Conservation (phyloP, 2,888 invertebrate species). For the Cephus sareptanus region DNA sequence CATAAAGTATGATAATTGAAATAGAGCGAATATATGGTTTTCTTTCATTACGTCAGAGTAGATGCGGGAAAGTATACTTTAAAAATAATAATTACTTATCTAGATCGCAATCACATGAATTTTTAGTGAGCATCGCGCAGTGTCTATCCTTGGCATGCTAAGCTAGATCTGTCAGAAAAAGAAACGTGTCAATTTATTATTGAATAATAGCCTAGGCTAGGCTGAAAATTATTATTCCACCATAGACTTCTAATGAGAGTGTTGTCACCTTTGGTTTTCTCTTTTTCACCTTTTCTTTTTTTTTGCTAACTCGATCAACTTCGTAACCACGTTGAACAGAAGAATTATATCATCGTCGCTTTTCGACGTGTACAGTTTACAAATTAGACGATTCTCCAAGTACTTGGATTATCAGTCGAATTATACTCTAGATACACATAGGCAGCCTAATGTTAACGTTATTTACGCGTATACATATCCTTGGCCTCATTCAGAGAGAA, state of each 20-base stretch:
- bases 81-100: neutral
- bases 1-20: neutral
- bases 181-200: neutral
- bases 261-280: neutral
- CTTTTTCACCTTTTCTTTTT: neutral
- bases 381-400: neutral
- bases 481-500: conserved; percentile 2
- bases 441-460: neutral
- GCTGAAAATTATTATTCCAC: neutral
- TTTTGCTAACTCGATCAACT: neutral
- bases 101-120: neutral
- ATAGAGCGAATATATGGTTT: neutral
- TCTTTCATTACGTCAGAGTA: neutral
- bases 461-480: neutral
- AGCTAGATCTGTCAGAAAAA: neutral
- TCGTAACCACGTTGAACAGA: neutral
- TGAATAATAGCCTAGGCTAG: neutral
- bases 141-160: neutral
- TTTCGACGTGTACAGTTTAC: neutral
- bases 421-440: neutral
- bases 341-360: neutral
- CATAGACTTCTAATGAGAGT: neutral
- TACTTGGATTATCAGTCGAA: neutral
- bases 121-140: neutral
- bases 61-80: neutral